Evolutionary conservation across 2,888 invertebrate species (phyloP).

Genomic region (Yponomeuta malinellus): DNA sequence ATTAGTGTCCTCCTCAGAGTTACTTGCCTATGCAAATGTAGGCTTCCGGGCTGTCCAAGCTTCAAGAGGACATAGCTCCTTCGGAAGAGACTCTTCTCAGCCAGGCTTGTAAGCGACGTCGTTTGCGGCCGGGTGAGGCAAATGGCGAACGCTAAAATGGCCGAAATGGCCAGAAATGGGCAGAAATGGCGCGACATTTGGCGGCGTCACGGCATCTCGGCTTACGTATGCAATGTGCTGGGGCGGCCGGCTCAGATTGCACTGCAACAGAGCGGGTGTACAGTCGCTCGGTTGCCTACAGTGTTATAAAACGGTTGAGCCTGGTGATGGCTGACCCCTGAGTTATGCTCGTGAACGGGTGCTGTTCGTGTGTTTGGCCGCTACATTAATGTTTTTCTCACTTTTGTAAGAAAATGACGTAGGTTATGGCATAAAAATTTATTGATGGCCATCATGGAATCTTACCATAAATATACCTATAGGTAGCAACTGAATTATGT

Average conservation of each 20-base stretch:
- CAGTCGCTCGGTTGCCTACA: neutral
- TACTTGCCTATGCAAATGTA: neutral
- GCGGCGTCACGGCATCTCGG: slow-evolving; percentile 6
- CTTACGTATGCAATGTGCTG: slow-evolving; percentile 5
- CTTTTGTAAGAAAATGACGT: too few relatives aligned
- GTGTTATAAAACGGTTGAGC: too few relatives aligned
- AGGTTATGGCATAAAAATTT: too few relatives aligned
- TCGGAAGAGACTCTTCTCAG: neutral
- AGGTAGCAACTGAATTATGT: too few relatives aligned
- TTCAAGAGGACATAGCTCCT: neutral
- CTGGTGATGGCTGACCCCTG: too few relatives aligned
- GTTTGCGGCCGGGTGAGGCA: slow-evolving; percentile 1
- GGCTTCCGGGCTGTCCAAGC: neutral
- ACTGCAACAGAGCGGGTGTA: neutral
- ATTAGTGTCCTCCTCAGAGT: neutral
- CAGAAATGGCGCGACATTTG: slow-evolving; percentile 7
- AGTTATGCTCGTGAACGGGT: too few relatives aligned
- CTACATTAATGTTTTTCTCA: too few relatives aligned
- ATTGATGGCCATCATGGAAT: too few relatives aligned
- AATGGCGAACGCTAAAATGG: slow-evolving; percentile 2
- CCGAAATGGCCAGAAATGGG: slow-evolving; percentile 9
- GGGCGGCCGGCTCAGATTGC: neutral
- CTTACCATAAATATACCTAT: too few relatives aligned
- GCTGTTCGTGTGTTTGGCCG: too few relatives aligned
- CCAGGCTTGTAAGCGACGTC: neutral